Evolutionary conservation across 2,797 vertebrate species (phyloP).

Genomic region (Austrolebias charrua): DNA sequence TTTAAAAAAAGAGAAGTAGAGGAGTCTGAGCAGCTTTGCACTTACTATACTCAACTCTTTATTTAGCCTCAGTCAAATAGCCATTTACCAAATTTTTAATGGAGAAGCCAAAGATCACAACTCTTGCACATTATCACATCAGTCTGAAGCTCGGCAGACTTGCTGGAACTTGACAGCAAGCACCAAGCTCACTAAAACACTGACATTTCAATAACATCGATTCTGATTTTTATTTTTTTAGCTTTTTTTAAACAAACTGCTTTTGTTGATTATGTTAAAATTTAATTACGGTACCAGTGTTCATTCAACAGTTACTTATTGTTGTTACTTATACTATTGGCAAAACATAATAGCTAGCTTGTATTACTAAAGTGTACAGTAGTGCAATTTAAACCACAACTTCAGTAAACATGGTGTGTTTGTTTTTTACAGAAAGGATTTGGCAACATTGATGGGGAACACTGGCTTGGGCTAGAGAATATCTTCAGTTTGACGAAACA

Average conservation of each 20-base stretch:
- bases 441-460: slow-evolving; percentile 94
- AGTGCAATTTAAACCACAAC: background rate
- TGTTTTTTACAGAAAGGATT: slow-evolving; percentile 89
- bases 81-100: slow-evolving; percentile 13
- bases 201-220: slow-evolving; percentile 25
- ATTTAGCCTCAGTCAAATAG: slow-evolving; percentile 23
- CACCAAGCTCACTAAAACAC: slow-evolving; percentile 27
- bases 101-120: slow-evolving; percentile 37
- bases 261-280: slow-evolving; percentile 10
- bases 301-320: background rate
- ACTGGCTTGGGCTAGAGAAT: slow-evolving; percentile 96
- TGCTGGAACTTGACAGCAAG: slow-evolving; percentile 23
- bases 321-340: background rate
- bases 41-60: slow-evolving; percentile 9
- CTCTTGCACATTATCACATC: slow-evolving; percentile 34
- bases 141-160: slow-evolving; percentile 38
- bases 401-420: background rate
- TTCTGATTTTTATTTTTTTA: slow-evolving; percentile 3
- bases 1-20: background rate
- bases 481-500: slow-evolving; percentile 93
- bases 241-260: slow-evolving; percentile 26
- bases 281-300: background rate
- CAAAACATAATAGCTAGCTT: background rate
- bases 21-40: slow-evolving; percentile 12
- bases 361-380: background rate